phyloP scores from a whole-genome alignment of 1,140 invertebrate species.

The Agraylea sexmaculata region DNA sequence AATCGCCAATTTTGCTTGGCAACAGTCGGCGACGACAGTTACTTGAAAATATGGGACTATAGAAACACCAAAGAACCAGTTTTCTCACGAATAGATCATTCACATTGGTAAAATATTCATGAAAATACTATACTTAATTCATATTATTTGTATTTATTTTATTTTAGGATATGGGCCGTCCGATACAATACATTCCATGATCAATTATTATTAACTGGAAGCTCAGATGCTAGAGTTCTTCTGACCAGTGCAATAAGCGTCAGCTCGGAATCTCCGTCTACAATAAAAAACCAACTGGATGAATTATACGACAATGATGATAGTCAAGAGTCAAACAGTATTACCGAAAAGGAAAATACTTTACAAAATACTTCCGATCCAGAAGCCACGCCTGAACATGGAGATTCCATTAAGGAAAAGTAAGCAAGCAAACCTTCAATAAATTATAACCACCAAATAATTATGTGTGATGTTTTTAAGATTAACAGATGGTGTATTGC shows the following conservation, averaged over 20 bases:
- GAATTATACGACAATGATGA: conserved; percentile 34
- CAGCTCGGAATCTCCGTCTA: conserved; percentile 54
- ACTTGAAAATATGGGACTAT: conserved; percentile 92
- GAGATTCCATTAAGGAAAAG: background rate
- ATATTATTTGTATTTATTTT: conserved; percentile 12
- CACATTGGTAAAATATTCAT: conserved; percentile 64
- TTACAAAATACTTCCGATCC: too few species aligned
- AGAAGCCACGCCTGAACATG: background rate
- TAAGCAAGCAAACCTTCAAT: too few species aligned
- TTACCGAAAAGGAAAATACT: too few species aligned
- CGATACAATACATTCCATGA: conserved; percentile 95
- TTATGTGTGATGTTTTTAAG: too few species aligned
- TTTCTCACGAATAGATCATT: conserved; percentile 76
- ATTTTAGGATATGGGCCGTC: conserved; percentile 75
- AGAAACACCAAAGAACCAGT: conserved; percentile 68
- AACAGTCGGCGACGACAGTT: conserved; percentile 91
- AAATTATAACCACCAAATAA: too few species aligned
- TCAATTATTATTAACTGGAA: conserved; percentile 87
- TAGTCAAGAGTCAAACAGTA: conserved; percentile 22
- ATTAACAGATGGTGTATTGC: conserved; percentile 69
- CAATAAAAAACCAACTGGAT: conserved; percentile 37
- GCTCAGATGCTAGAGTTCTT: conserved; percentile 86
- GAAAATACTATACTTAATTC: conserved; percentile 1
- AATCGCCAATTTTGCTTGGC: conserved; percentile 91
- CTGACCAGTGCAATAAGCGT: conserved; percentile 77